phyloP scores from a whole-genome alignment of 2,888 invertebrate genomes.

The Metopia argyrocephala region DNA sequence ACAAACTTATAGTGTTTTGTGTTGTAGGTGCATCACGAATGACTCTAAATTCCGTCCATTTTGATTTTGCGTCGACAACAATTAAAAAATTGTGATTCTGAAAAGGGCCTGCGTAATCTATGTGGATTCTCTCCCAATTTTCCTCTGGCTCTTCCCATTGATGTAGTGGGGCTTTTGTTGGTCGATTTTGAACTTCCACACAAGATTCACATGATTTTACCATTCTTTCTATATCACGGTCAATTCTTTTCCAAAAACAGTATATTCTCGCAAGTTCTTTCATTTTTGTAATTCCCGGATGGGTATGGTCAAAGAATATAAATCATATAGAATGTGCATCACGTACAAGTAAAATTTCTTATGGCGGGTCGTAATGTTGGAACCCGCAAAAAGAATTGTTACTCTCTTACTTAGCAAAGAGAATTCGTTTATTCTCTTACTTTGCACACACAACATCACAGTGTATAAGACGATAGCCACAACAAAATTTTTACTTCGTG shows the following conservation, averaged over 20 bases:
- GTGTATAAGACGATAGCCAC: no score
- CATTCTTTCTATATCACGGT: slow-evolving; percentile 67
- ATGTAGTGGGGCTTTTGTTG: slow-evolving; percentile 32
- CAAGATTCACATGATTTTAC: slow-evolving; percentile 53
- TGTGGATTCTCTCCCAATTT: slow-evolving; percentile 48
- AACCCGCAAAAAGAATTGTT: no score
- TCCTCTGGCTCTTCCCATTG: slow-evolving; percentile 39
- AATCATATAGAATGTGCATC: no score
- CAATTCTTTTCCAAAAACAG: slow-evolving; percentile 70
- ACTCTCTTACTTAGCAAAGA: no score
- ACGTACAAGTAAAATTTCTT: no score
- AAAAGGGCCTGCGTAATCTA: slow-evolving; percentile 42
- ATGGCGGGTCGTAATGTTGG: no score
- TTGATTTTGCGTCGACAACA: slow-evolving; percentile 47
- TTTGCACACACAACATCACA: no score
- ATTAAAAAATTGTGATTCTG: slow-evolving; percentile 41
- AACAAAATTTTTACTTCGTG: no score
- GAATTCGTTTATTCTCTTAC: no score
- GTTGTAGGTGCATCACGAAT: slow-evolving; percentile 36
- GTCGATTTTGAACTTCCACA: slow-evolving; percentile 33
- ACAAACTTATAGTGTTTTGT: slow-evolving; percentile 37
- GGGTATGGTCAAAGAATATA: no score
- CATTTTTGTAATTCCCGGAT: slow-evolving; percentile 70
- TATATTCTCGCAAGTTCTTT: slow-evolving; percentile 68
- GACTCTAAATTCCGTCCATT: slow-evolving; percentile 40